Base-by-base conservation (phyloP, 1,140 invertebrate genomes). In the Physella acuta region DNA sequence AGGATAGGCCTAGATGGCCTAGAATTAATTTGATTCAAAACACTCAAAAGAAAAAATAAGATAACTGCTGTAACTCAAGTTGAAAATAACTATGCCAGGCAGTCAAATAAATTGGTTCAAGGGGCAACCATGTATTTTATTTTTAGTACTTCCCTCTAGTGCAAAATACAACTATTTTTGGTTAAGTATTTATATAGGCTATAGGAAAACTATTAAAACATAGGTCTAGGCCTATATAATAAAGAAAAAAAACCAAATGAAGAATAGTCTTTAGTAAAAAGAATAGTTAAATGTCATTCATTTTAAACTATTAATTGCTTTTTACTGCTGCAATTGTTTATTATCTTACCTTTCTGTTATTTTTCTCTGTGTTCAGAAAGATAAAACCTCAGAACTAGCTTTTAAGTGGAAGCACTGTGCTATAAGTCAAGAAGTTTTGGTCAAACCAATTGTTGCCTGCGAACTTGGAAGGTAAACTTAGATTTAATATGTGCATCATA, bases 351-450 rank as follows among this genome's bases (percentile, higher is more conserved):
- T 17, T 60, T 74, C 8, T 70, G 66, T 39, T 4, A 63, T 44
- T 39, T 44, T 63, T 39, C 5, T 63, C 20, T 63, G 14, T 33
- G 53, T 55, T 64, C 86, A 95, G 93, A 95, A 95, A 93, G 94
- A 96, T 85, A 94, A 94, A 87, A 94, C 96, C 82, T 90, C 98
- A 78, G 95, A 97, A 80, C 86, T 93, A 44, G 91, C 91, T 8
- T 96, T 94, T 70, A 93, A 93, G 81, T 99, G 97, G 97, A 90
- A 91, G 72, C 92, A 96, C 80, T 99, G 97, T 85, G 90, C 93
- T 14, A 87, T 99, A 59, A 92, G 92, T 14, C 96, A 99, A 80
- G 89, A 95, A 80, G 88, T 90, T 2, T 81, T 99, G 11, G 89
- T 92, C 81, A 79, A 89, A 73, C 97, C 96, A 0, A 90, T 99